phyloP scores from a whole-genome alignment of 2,113 vertebrate genomes.

The Cathartes aura region DNA sequence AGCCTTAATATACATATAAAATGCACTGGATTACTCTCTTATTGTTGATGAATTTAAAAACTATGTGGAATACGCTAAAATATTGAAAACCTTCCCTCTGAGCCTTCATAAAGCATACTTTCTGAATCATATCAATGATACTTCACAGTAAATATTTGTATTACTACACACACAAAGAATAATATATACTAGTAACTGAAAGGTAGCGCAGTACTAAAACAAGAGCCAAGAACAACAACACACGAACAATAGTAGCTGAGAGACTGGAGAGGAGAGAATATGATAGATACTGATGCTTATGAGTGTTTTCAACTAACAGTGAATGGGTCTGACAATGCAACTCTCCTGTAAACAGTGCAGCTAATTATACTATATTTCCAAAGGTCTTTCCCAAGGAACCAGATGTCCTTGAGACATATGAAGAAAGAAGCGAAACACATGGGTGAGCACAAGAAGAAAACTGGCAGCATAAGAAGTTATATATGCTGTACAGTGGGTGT shows the following conservation, averaged over 20 bases:
- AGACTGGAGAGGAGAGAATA: neutral
- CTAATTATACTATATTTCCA: neutral
- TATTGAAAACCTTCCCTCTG: neutral
- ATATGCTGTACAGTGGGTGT: accelerated
- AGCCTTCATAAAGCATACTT: neutral
- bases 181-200: neutral
- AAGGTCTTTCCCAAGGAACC: neutral
- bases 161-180: neutral
- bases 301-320: neutral
- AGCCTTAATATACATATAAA: neutral
- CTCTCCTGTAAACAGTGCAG: neutral
- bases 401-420: neutral
- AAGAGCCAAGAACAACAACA: neutral
- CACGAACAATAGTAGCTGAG: neutral
- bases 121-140: neutral
- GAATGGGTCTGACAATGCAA: neutral
- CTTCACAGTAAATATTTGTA: neutral
- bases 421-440: neutral
- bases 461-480: neutral
- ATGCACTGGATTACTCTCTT: neutral
- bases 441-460: neutral
- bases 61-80: neutral
- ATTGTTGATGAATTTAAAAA: neutral
- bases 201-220: neutral
- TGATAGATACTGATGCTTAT: neutral